Conservation (phyloP, 2,888 invertebrate genomes). For the Drosophila meridionalis region DNA sequence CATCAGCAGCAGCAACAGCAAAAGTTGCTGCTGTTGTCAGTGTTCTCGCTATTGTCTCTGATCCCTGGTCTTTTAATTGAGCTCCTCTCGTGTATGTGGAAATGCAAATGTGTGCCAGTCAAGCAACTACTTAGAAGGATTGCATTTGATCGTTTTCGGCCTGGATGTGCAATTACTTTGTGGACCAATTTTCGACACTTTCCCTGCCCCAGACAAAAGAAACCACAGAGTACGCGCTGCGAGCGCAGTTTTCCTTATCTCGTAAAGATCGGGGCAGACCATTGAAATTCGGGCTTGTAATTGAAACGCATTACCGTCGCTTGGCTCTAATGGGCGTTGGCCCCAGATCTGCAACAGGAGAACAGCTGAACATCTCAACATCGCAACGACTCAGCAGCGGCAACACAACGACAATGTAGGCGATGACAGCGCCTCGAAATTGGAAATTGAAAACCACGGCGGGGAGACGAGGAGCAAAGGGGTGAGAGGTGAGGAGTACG, state of each 20-base stretch:
- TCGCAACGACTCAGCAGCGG: conserved; percentile 23
- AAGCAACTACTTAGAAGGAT: conserved; percentile 61
- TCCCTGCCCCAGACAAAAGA: conserved; percentile 53
- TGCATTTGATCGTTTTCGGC: conserved; percentile 13
- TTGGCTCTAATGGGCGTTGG: conserved; percentile 70
- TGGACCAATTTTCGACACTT: conserved; percentile 66
- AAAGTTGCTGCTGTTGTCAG: conserved; percentile 35
- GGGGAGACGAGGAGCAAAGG: background rate
- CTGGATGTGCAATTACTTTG: conserved; percentile 67
- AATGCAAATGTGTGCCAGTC: conserved; percentile 69
- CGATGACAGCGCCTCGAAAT: conserved; percentile 73
- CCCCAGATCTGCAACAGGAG: conserved; percentile 52
- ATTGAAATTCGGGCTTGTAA: conserved; percentile 71
- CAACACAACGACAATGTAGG: conserved; percentile 68
- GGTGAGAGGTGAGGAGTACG: conserved; percentile 17
- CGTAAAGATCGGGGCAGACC: conserved; percentile 55
- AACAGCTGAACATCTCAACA: conserved; percentile 25
- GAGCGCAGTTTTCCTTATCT: conserved; percentile 50
- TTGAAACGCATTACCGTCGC: conserved; percentile 71
- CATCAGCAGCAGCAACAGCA: conserved; percentile 16
- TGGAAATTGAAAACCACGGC: conserved; percentile 43
- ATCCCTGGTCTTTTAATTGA: conserved; percentile 68
- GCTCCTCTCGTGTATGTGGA: conserved; percentile 55
- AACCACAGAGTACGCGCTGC: conserved; percentile 15
- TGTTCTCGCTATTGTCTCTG: conserved; percentile 20